These are phyloP conservation scores for Capromys pilorides DNA, from an alignment of 2,797 vertebrate species.

Conservation along the genomic window DNA sequence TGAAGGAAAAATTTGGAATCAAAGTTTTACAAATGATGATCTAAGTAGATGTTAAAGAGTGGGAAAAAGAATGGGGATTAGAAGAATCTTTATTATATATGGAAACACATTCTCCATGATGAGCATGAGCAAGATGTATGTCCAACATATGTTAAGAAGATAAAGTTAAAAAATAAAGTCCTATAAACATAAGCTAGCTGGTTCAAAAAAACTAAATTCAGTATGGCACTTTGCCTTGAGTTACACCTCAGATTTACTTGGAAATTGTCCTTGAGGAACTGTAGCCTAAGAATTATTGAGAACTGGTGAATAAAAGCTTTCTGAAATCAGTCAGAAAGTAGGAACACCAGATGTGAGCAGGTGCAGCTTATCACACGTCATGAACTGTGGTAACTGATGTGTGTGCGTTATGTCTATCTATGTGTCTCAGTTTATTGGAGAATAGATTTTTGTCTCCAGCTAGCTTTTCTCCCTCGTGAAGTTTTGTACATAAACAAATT, in stretches of 20 bases:
- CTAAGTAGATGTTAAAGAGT: background rate
- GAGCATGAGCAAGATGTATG: background rate
- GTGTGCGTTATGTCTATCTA: background rate
- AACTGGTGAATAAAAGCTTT: background rate
- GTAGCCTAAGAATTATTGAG: background rate
- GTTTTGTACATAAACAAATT: background rate
- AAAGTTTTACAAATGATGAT: background rate
- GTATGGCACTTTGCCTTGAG: background rate
- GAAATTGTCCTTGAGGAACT: background rate
- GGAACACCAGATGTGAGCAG: background rate
- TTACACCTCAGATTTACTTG: background rate
- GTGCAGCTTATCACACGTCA: background rate
- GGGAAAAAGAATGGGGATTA: background rate
- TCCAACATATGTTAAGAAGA: background rate
- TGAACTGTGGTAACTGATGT: background rate
- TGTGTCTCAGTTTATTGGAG: background rate
- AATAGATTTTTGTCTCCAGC: background rate
- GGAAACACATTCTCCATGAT: background rate
- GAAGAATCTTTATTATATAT: background rate
- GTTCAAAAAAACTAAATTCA: background rate
- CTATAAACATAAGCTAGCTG: background rate
- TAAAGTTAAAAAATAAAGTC: background rate
- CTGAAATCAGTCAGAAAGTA: background rate
- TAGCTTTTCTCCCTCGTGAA: constrained; percentile 20
- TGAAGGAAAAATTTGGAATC: background rate